Base-by-base conservation (phyloP, 2,797 vertebrate genomes). In the Sebastes umbrosus region DNA sequence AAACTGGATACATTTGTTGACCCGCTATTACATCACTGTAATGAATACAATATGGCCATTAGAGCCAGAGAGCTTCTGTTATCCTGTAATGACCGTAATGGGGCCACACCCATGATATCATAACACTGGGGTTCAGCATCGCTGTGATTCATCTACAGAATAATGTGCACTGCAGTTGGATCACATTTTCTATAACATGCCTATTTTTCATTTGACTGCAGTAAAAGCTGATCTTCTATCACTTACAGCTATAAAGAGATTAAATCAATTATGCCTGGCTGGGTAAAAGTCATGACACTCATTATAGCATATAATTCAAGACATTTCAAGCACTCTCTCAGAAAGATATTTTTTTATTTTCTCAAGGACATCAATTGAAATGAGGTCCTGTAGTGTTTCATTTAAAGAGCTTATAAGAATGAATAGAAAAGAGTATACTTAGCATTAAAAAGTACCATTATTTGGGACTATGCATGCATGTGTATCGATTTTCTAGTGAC, bases 171-270 rank as follows among this genome's bases (percentile, higher is more conserved):
- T 79, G 86, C 82, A 66, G 69, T 78, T 13, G 31, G 36, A 77
- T 82, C 78, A 59, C 73, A 69, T 84, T 73, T 72, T 82, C 86
- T 80, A 50, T 59, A 70, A 62, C 69, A 75, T 75, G 68, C 39
- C 78, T 75, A 22, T 86, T 64, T 88, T 88, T 88, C 63, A 82
- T 85, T 73, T 22, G 66, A 83, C 84, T 83, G 89, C 89, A 82
- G 82, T 84, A 74, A 89, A 86, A 77, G 73, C 67, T 65, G 59
- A 83, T 83, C 36, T 76, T 46, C 73, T 66, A 73, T 91, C 84
- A 86, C 63, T 86, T 77, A 86, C 18, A 43, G 79, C 85, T 68
- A 79, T 80, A 84, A 86, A 82, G 79, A 72, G 27, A 75, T 83
- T 27, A 73, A 77, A 87, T 84, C 80, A 69, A 70, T 87, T 81